Percentiles rank a stretch among this genome's conserved stretches.
phyloP scores from a whole-genome alignment of 2,113 vertebrate species.

The Clarias batrachus region DNA sequence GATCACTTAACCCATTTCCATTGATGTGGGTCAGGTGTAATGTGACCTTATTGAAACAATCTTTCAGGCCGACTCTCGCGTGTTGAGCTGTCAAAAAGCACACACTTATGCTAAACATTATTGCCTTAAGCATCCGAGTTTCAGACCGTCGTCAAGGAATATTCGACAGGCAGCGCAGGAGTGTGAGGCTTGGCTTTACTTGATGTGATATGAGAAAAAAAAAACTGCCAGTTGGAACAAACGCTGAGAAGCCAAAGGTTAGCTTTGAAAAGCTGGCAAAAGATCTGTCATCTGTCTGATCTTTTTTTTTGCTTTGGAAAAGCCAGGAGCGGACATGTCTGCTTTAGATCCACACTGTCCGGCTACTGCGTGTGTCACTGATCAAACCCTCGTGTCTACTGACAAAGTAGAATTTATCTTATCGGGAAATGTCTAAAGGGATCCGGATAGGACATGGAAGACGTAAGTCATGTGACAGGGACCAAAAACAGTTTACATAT shows the following conservation, averaged over 20 bases:
- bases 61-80: slow-evolving; percentile 15
- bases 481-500: neutral
- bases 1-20: slow-evolving; percentile 34
- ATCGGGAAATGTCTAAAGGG: neutral
- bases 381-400: slow-evolving; percentile 49
- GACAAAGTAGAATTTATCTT: neutral
- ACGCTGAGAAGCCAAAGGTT: slow-evolving; percentile 41
- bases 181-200: slow-evolving; percentile 5
- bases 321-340: slow-evolving; percentile 33
- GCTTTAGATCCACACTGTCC: slow-evolving; percentile 51
- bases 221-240: slow-evolving; percentile 59
- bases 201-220: slow-evolving; percentile 25
- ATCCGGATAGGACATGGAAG: neutral
- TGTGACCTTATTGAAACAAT: slow-evolving; percentile 44
- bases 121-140: neutral
- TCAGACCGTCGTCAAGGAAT: neutral
- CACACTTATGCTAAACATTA: slow-evolving; percentile 19
- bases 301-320: neutral
- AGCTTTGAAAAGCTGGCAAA: slow-evolving; percentile 53
- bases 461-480: neutral
- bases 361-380: slow-evolving; percentile 58
- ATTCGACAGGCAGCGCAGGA: slow-evolving; percentile 15
- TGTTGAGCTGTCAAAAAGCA: slow-evolving; percentile 16
- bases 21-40: slow-evolving; percentile 33
- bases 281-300: slow-evolving; percentile 61